A percentile compares a stretch with the other conserved stretches of the same genome.
Conservation (phyloP, 1,140 invertebrate genomes). For the Tetramorium parvispinum region DNA sequence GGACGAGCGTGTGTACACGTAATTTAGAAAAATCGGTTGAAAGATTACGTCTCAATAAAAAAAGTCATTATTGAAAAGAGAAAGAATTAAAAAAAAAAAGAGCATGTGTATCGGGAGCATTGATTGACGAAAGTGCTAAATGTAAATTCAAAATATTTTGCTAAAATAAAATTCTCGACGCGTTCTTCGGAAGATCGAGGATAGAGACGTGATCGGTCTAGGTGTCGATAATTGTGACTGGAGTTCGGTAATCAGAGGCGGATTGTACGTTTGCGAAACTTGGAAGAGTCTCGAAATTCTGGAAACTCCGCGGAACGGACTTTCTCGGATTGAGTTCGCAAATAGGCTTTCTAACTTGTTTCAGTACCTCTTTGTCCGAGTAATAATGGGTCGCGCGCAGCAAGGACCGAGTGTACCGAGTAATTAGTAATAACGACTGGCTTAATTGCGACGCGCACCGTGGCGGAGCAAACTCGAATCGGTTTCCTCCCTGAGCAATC, state of each 20-base stretch:
- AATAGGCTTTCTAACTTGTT: conserved; percentile 24
- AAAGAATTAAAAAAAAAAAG: neutral
- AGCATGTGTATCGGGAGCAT: neutral
- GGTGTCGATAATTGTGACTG: neutral
- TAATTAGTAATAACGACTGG: conserved; percentile 52
- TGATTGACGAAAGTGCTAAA: neutral
- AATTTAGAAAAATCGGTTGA: neutral
- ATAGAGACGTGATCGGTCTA: neutral
- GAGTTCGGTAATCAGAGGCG: neutral
- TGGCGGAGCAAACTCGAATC: neutral
- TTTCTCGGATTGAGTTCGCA: conserved; percentile 6
- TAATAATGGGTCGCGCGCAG: conserved; percentile 2
- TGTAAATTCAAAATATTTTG: conserved; percentile 41
- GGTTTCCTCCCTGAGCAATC: neutral
- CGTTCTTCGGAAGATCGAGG: neutral
- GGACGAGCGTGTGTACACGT: neutral
- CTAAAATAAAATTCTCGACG: neutral
- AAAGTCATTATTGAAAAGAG: neutral
- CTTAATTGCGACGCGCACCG: conserved; percentile 23
- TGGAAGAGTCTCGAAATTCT: neutral
- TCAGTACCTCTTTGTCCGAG: conserved; percentile 7
- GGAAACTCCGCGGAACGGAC: neutral
- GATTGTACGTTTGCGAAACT: neutral
- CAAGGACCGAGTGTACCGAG: conserved; percentile 1
- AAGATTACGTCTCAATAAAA: neutral